Conservation (phyloP, 2,888 invertebrate species). For the Papilio protenor region DNA sequence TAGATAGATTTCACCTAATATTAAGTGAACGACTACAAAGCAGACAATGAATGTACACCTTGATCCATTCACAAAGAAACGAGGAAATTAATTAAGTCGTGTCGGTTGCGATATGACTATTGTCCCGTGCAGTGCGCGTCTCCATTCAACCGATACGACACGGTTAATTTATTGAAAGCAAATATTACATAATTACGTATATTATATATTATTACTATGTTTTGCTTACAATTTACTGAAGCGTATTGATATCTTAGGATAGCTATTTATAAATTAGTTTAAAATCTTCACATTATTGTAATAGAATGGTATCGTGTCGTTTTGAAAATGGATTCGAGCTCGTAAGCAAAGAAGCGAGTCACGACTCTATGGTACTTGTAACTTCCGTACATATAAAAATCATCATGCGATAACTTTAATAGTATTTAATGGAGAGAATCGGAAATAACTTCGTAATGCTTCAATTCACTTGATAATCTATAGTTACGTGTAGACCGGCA, state of each 20-base stretch:
- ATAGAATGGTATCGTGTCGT: not conserved
- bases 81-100: conserved; percentile 13
- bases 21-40: not conserved
- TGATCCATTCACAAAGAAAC: conserved; percentile 10
- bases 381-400: not conserved
- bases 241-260: not conserved
- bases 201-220: too few species aligned
- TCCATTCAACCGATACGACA: not conserved
- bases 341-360: not conserved
- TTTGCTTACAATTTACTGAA: too few species aligned
- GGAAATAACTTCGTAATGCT: not conserved
- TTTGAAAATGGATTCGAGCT: not conserved
- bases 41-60: conserved; percentile 9
- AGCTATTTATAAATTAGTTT: too few species aligned
- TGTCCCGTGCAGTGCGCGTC: conserved; percentile 38
- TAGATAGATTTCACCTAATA: not conserved
- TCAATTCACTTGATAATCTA: conserved; percentile 3
- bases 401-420: conserved; percentile 14
- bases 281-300: not conserved
- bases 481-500: not conserved
- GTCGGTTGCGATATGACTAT: conserved; percentile 1
- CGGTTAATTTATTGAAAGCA: not conserved
- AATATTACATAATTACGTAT: not conserved
- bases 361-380: not conserved
- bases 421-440: not conserved